Percentiles rank a stretch among this genome's conserved stretches.
Evolutionary conservation across 2,113 vertebrate species (phyloP).

Genomic region (Gallinago jamesoni): DNA sequence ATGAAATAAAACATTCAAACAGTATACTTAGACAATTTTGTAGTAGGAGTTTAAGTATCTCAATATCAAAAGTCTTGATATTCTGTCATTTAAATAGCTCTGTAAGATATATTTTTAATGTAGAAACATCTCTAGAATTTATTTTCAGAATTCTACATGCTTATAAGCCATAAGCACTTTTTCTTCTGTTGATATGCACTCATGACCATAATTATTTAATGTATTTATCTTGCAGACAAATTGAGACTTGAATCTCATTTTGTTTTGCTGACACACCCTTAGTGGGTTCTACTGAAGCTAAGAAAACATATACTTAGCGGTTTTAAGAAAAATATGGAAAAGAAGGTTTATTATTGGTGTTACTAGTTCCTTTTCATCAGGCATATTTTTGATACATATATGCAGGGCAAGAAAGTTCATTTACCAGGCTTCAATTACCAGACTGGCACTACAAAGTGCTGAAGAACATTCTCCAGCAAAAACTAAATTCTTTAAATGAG

Average conservation of each 20-base stretch:
- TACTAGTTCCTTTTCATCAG: neutral
- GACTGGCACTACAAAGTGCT: neutral
- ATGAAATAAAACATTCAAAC: neutral
- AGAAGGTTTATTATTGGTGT: neutral
- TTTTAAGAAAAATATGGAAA: neutral
- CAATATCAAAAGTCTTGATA: neutral
- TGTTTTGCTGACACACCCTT: neutral
- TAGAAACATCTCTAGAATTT: neutral
- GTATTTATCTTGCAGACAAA: neutral
- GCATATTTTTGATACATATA: neutral
- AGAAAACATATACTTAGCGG: constrained; percentile 23
- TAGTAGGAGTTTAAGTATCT: neutral
- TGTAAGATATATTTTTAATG: neutral
- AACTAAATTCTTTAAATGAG: constrained; percentile 24
- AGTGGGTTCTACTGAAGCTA: neutral
- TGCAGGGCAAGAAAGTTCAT: neutral
- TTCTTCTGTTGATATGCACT: neutral
- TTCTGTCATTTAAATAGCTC: neutral
- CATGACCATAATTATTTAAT: neutral
- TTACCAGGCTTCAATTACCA: neutral
- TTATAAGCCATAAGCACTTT: neutral
- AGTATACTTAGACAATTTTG: neutral
- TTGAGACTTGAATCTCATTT: neutral
- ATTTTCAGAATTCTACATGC: neutral
- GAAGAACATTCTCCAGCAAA: neutral